Conservation (phyloP, 2,797 vertebrate species). For the Morelia viridis region DNA sequence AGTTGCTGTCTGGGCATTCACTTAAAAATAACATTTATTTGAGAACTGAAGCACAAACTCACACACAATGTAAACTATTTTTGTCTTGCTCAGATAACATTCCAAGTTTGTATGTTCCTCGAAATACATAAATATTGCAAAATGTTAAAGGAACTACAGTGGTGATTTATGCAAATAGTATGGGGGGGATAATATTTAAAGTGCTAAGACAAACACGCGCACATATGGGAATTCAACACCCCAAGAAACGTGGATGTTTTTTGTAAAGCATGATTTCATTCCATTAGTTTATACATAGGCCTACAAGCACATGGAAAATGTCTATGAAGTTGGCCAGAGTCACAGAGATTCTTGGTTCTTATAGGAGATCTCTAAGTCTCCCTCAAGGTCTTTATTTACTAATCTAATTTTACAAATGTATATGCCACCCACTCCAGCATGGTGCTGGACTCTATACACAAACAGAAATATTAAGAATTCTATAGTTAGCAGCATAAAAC, state of each 20-base stretch:
- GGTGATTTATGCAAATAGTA: neutral
- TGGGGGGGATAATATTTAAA: neutral
- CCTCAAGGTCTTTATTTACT: neutral
- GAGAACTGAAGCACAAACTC: neutral
- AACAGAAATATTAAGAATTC: neutral
- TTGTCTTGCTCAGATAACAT: slow-evolving; percentile 12
- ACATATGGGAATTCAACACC: neutral
- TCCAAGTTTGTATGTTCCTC: neutral
- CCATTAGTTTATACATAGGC: neutral
- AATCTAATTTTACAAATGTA: neutral
- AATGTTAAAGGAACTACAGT: neutral
- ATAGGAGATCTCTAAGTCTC: neutral
- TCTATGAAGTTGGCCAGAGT: neutral
- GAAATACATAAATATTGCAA: neutral
- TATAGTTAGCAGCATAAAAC: neutral
- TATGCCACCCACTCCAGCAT: neutral
- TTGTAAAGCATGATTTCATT: neutral
- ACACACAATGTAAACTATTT: slow-evolving; percentile 17
- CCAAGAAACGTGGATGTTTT: neutral
- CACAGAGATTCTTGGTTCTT: neutral
- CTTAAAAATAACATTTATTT: neutral
- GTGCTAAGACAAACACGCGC: neutral
- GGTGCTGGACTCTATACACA: neutral
- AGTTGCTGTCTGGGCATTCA: neutral
- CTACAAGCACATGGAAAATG: neutral